Percentiles rank a stretch among this genome's conserved stretches.
These are phyloP conservation scores for Paratrypauchen microcephalus DNA, from an alignment of 2,797 vertebrate genomes.

Conservation along the genomic window DNA sequence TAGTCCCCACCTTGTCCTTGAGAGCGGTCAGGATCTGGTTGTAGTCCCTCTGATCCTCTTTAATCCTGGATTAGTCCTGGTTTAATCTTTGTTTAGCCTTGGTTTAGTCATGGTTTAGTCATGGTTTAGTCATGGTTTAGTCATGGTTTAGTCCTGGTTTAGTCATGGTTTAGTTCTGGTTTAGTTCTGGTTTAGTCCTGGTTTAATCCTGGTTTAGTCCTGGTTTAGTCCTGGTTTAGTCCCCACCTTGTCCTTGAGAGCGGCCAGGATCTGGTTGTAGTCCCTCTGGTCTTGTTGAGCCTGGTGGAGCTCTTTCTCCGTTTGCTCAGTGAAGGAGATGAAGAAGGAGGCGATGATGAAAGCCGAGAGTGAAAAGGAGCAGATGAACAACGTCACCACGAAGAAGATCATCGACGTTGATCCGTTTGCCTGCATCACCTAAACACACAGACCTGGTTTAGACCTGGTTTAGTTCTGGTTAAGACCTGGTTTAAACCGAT, in stretches of 20 bases:
- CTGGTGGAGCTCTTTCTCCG: background rate
- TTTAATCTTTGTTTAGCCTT: background rate
- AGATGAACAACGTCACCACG: background rate
- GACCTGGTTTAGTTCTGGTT: background rate
- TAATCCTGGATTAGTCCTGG: background rate
- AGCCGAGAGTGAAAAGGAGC: background rate
- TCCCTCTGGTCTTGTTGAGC: slow-evolving; percentile 1
- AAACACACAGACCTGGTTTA: background rate
- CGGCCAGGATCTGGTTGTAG: background rate
- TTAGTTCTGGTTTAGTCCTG: background rate
- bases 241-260: background rate
- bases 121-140: background rate
- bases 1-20: background rate
- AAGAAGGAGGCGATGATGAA: background rate
- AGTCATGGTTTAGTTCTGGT: background rate
- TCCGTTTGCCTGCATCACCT: background rate
- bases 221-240: background rate
- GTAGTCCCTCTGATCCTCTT: background rate
- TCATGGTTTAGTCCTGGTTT: background rate
- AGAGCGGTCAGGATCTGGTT: no score
- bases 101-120: background rate
- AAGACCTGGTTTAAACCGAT: background rate
- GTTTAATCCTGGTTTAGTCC: background rate
- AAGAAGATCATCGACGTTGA: background rate
- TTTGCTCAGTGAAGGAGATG: background rate